phyloP scores from a whole-genome alignment of 2,888 invertebrate species.

The Gerosis bhagava region DNA sequence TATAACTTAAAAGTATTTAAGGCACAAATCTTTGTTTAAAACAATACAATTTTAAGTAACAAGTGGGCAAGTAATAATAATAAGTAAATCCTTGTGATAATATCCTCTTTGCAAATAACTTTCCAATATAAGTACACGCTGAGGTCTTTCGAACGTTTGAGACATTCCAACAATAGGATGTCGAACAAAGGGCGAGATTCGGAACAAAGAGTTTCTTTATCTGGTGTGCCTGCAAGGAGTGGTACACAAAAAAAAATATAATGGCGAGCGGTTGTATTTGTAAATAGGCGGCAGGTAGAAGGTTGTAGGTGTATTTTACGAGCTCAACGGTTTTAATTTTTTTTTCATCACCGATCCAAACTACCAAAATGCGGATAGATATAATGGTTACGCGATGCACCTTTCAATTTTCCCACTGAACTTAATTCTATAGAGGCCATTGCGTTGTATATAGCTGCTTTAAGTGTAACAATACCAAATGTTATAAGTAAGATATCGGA shows the following conservation, averaged over 20 bases:
- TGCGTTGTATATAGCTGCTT: too few relatives aligned
- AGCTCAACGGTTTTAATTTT: conserved; percentile 54
- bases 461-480: too few relatives aligned
- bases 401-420: conserved; percentile 71
- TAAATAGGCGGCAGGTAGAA: conserved; percentile 77
- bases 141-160: conserved; percentile 26
- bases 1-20: too few relatives aligned
- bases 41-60: conserved; percentile 6
- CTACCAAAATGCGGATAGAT: conserved; percentile 42
- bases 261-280: conserved; percentile 68
- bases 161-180: conserved; percentile 32
- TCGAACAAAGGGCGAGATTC: conserved; percentile 54
- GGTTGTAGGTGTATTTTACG: conserved; percentile 76
- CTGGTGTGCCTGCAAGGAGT: conserved; percentile 46
- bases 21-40: conserved; percentile 1
- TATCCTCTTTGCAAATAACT: conserved; percentile 29
- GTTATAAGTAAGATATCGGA: too few relatives aligned
- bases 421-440: conserved; percentile 23
- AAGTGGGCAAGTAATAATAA: conserved; percentile 10
- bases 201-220: conserved; percentile 65
- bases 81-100: conserved; percentile 16
- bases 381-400: conserved; percentile 51
- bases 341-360: conserved; percentile 41
- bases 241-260: conserved; percentile 57
- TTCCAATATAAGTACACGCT: conserved; percentile 27